Evolutionary conservation across 2,797 vertebrate genomes (phyloP).

Genomic region (Picus viridis): DNA sequence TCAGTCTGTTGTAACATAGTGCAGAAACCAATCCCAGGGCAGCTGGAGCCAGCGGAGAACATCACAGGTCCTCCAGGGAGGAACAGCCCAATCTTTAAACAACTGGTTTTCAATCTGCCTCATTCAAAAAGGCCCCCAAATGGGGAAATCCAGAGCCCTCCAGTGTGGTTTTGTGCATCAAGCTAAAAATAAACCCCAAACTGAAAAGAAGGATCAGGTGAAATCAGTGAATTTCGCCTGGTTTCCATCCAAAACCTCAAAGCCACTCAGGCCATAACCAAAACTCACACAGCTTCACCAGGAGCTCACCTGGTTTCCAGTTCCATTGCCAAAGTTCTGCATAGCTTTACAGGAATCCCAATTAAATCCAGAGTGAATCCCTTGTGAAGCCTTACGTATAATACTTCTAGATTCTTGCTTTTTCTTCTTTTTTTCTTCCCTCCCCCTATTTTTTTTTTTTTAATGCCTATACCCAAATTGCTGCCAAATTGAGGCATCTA

Average conservation of each 20-base stretch:
- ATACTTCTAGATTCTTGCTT: not conserved
- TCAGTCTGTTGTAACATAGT: not conserved
- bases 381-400: not conserved
- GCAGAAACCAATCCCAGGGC: not conserved
- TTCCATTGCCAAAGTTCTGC: not conserved
- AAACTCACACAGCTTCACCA: not conserved
- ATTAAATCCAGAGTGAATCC: not conserved
- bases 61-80: not conserved
- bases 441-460: not conserved
- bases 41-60: not conserved
- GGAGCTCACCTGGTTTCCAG: constrained; percentile 33
- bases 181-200: not conserved
- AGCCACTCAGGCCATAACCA: not conserved
- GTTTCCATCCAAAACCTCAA: constrained; percentile 4
- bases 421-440: not conserved
- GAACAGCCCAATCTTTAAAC: not conserved
- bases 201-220: not conserved
- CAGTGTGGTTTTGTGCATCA: not conserved
- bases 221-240: not conserved
- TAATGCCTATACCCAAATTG: not conserved
- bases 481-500: not conserved
- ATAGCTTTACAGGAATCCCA: not conserved
- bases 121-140: not conserved
- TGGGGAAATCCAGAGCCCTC: not conserved
- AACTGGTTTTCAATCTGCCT: not conserved